Base-by-base conservation (phyloP, 2,113 vertebrate genomes). In the Cygnus atratus region DNA sequence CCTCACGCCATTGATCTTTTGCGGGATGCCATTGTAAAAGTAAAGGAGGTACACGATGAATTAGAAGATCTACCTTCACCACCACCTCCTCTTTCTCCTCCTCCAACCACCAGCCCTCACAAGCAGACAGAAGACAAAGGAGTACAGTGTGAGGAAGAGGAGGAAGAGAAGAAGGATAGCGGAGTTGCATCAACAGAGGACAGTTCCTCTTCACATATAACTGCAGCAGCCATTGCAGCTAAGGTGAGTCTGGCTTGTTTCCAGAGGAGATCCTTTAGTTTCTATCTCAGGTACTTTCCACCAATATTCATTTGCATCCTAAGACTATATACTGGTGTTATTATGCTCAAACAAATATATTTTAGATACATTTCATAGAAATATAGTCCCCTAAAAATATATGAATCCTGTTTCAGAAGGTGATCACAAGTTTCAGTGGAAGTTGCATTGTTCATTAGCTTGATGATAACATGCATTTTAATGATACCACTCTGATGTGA, bases 1-100 rank as follows among this genome's bases (percentile, higher is more conserved):
- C 99, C 99, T 97, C 99, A 99, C 3, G 99, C 99, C 97, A 99
- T 99, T 78, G 99, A 99, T 96, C 98, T 99, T 96, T 98, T 99
- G 98, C 98, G 99, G 28, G 99, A 99, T 93, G 99, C 99, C 88
- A 98, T 98, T 73, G 99, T 99, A 94, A 98, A 98, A 98, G 98
- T 99, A 72, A 99, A 99, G 97, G 98, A 99, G 95, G 99, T 99
- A 10, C 99, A 99, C 5, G 98, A 99, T 82, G 99, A 99, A 91
- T 98, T 99, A 96, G 99, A 99, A 98, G 99, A 99, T 98, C 98
- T 99, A 97, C 99, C 99, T 92, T 99, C 99, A 75, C 99, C 99
- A 44, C 99, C 99, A 72, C 99, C 99, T 63, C 99, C 97, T 94
- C 98, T 99, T 88, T 99, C 98, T 96, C 99, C 98, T 96, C 97